A percentile compares a stretch with the other conserved stretches of the same genome.
Evolutionary conservation across 2,888 invertebrate genomes (phyloP).

Genomic region (Spatulosminthurus flaviceps): DNA sequence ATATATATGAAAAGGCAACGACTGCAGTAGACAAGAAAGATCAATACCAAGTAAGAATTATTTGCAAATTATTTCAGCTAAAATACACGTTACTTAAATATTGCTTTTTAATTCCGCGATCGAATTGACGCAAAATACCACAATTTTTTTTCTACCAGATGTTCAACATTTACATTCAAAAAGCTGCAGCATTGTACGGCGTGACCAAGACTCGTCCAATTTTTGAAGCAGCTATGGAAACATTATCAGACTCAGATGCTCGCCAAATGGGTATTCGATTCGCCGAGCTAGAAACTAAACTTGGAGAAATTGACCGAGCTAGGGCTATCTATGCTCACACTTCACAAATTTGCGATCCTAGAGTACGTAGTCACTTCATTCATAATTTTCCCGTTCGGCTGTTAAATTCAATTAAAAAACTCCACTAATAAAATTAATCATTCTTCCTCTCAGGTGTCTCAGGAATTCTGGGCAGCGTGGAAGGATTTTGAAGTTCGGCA

Average conservation of each 20-base stretch:
- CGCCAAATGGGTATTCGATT: slow-evolving; percentile 96
- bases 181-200: slow-evolving; percentile 97
- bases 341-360: slow-evolving; percentile 98
- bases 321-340: slow-evolving; percentile 97
- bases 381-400: too few relatives aligned
- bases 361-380: slow-evolving; percentile 78
- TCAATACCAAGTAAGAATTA: slow-evolving; percentile 79
- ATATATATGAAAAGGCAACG: slow-evolving; percentile 97
- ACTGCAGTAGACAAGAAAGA: slow-evolving; percentile 90
- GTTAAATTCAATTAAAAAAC: too few relatives aligned
- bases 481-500: slow-evolving; percentile 99
- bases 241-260: slow-evolving; percentile 86
- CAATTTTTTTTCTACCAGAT: slow-evolving; percentile 70
- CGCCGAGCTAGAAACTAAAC: slow-evolving; percentile 96
- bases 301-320: slow-evolving; percentile 98
- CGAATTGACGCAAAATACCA: neutral
- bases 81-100: neutral
- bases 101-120: neutral
- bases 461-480: slow-evolving; percentile 98
- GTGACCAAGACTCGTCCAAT: slow-evolving; percentile 96
- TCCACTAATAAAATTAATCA: neutral
- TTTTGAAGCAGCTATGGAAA: slow-evolving; percentile 97
- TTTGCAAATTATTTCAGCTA: neutral
- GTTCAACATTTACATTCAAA: slow-evolving; percentile 98
- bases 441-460: slow-evolving; percentile 71